Base-by-base conservation (phyloP, 2,113 vertebrate genomes). In the Antechinus stuartii region DNA sequence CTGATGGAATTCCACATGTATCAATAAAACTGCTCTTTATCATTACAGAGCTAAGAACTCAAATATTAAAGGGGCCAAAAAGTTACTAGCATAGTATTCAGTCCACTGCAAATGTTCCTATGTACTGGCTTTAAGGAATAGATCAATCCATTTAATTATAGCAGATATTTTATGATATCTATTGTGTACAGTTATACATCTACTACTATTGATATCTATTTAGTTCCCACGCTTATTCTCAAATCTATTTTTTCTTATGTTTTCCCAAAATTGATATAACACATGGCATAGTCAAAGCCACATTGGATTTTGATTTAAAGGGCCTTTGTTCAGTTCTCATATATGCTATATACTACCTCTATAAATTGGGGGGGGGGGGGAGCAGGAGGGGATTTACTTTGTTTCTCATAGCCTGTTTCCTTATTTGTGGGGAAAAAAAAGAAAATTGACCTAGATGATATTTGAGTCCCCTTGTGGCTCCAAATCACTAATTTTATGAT, bases 81-180 rank as follows among this genome's bases (percentile, higher is more conserved):
- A 47, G 0, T 92, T 0, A 47, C 12, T 23, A 93, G 53, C 7
- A 22, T 14, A 90, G 61, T 55, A 12, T 61, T 22, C 8, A 0
- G 0, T 0, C 22, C 53, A 2, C 14, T 14, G 90, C 12, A 90
- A 93, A 56, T 53, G 19, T 23, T 54, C 0, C 57, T 24, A 42
- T 1, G 22, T 0, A 9, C 23, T 52, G 0, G 0, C 7, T 14
- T 5, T 27, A 42, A 2, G 0, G 25, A 35, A 54, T 10, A 1
- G 2, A 30, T 91, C 49, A 76, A 76, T 35, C 30, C 61, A 35
- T 35, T 68, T 68, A 30, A 5, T 24, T 24, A 24, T 12, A 57
- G 19, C 0, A 5, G 2, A 57, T 47, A 76, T 91, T 94, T 89
- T 76, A 0, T 84, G 26, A 55, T 35, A 90, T 53, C 35, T 46